Base-by-base conservation (phyloP, 2,113 vertebrate species). In the Chloropsis hardwickii region DNA sequence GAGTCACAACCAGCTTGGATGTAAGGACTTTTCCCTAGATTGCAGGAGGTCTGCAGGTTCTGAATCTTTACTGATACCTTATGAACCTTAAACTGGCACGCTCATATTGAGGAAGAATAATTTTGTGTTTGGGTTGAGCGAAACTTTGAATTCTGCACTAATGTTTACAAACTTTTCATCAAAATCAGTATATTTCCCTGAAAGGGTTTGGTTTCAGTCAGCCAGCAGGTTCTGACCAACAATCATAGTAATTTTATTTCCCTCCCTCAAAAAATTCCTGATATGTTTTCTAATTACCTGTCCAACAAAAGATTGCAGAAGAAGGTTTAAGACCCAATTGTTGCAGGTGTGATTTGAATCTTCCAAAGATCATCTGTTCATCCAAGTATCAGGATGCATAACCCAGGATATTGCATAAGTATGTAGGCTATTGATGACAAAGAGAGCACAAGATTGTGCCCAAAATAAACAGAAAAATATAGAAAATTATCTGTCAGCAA, bases 401-500 rank as follows among this genome's bases (percentile, higher is more conserved):
- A 27, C 37, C 16, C 29, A 65, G 40, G 44, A 23, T 69, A 88
- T 72, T 93, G 62, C n/a, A 40, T 71, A 94, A 90, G 17, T 92
- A 67, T 73, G 58, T 87, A 90, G 71, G 89, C 35, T 95, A 82
- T 73, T 1, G 3, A 70, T 80, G 67, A 45, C 71, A 96, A 47
- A 87, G 57, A 85, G 23, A 83, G 82, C 33, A 86, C 47, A 88
- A 42, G 67, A 56, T 28, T 47, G 40, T 73, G 45, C 92, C 83
- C 90, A 88, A 94, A 94, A 96, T 90, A 95, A 91, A 70, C 37
- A 58, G 64, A 89, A 91, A 96, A 85, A 95, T 47, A 80, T 50
- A 86, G 64, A 93, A 94, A 90, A 88, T 35, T 12, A 10, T 81
- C 84, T 67, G 71, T 95, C 90, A 92, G 88, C 90, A 90, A 86